A percentile compares a stretch with the other conserved stretches of the same genome.
Evolutionary conservation across 30 jellyfish, hydroid and myxozoan species (phyloP).

Genomic region (Aurelia sp.): DNA sequence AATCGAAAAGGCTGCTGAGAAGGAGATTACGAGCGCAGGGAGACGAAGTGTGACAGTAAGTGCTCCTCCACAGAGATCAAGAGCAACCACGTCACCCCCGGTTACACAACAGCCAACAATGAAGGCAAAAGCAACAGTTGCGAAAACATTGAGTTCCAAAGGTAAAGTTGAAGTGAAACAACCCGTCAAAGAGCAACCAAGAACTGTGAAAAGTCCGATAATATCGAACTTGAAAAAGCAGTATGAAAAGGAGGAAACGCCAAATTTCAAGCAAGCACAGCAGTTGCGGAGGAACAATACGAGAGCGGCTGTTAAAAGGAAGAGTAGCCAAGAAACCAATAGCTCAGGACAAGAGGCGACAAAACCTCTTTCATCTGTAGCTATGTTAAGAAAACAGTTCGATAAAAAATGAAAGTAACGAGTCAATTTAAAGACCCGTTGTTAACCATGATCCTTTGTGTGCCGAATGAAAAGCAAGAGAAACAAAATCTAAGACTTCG

Average conservation of each 20-base stretch:
- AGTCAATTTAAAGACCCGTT: too few species aligned
- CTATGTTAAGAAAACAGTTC: slow-evolving; percentile 43
- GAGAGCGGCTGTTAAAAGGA: slow-evolving; percentile 31
- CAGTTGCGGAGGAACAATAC: slow-evolving; percentile 6
- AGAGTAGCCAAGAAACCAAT: slow-evolving; percentile 5
- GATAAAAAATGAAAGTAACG: not conserved
- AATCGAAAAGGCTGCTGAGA: not conserved
- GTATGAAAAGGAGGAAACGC: slow-evolving; percentile 20
- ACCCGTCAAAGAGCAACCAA: not conserved
- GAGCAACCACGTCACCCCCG: not conserved
- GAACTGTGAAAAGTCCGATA: slow-evolving; percentile 4
- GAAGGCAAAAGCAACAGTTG: not conserved
- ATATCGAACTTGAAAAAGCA: slow-evolving; percentile 24
- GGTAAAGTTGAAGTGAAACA: not conserved
- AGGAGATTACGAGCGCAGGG: not conserved
- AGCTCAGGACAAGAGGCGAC: not conserved
- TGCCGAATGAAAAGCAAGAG: too few species aligned
- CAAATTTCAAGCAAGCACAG: not conserved
- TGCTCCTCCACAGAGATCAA: not conserved
- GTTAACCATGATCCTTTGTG: too few species aligned
- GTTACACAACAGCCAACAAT: not conserved
- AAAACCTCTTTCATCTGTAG: slow-evolving; percentile 28
- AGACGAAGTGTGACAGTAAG: not conserved
- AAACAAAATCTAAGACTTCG: too few species aligned
- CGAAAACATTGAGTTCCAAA: not conserved